Conservation (phyloP, 2,113 vertebrate species). For the Ranitomeya variabilis region DNA sequence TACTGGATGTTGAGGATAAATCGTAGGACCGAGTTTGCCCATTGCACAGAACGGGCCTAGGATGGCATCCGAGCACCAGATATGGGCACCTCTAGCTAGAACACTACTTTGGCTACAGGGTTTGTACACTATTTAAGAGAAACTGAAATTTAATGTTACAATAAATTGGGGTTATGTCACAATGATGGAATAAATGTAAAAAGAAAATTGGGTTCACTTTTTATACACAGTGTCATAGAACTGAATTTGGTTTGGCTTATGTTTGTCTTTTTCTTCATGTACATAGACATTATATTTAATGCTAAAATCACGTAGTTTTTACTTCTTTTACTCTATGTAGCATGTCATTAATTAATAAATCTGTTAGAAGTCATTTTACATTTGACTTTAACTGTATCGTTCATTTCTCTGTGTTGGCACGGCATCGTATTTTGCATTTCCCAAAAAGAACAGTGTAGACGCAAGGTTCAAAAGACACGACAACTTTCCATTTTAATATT, state of each 20-base stretch:
- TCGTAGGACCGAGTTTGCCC: background rate
- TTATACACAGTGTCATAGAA: conserved; percentile 56
- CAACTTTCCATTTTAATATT: conserved; percentile 33
- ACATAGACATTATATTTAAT: conserved; percentile 72
- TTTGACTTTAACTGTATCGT: background rate
- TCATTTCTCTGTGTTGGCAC: background rate
- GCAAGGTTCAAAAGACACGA: background rate
- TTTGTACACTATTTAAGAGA: conserved; percentile 68
- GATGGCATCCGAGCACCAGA: background rate
- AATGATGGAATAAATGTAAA: conserved; percentile 42
- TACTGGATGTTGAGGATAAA: background rate
- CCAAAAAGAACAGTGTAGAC: background rate
- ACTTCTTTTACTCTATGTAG: conserved; percentile 72
- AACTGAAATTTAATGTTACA: conserved; percentile 60
- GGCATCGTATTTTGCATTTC: background rate
- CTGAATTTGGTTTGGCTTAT: conserved; percentile 64
- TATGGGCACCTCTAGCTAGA: background rate
- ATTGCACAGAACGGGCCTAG: background rate
- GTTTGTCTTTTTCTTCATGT: conserved; percentile 69
- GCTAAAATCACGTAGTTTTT: conserved; percentile 70
- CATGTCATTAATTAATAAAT: conserved; percentile 78
- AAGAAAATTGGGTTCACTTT: conserved; percentile 60
- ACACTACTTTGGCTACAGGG: conserved; percentile 47
- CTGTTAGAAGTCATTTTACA: conserved; percentile 66
- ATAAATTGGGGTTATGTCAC: conserved; percentile 29